These are phyloP conservation scores for Acanthopleura granulata DNA, from an alignment of 2,888 invertebrate genomes.

Conservation along the genomic window DNA sequence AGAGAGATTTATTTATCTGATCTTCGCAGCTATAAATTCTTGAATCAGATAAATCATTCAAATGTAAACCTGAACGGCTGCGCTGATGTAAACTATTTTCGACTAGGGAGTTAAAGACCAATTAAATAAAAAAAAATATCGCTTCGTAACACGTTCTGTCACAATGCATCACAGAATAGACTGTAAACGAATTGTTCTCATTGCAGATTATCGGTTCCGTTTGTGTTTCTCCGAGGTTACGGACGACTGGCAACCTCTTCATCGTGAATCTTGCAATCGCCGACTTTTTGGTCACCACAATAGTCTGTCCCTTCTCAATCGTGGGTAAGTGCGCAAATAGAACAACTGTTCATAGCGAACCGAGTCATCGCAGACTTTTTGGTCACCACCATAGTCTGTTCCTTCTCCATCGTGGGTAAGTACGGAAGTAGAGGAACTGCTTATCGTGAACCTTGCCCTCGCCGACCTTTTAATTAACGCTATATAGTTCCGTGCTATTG, in stretches of 20 bases:
- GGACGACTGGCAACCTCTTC: slow-evolving; percentile 15
- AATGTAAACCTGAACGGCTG: too few relatives aligned
- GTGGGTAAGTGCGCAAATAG: slow-evolving; percentile 3
- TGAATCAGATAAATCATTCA: too few relatives aligned
- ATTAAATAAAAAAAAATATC: too few relatives aligned
- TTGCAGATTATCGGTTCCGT: slow-evolving; percentile 17
- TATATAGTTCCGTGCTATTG: too few relatives aligned
- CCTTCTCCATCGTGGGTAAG: slow-evolving; percentile 17
- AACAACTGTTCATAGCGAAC: background rate
- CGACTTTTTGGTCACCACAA: background rate
- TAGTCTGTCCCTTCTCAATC: slow-evolving; percentile 11
- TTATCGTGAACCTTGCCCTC: background rate
- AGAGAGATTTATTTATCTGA: too few relatives aligned
- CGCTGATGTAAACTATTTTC: too few relatives aligned
- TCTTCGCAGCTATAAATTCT: too few relatives aligned
- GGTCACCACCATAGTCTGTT: background rate
- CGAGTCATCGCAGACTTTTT: background rate
- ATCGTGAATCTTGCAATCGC: slow-evolving; percentile 18
- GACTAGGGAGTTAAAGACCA: too few relatives aligned
- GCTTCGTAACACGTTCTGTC: too few relatives aligned
- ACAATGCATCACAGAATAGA: too few relatives aligned
- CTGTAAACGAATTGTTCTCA: too few relatives aligned
- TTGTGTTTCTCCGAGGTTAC: background rate
- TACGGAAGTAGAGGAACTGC: background rate
- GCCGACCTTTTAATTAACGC: background rate